phyloP scores from a whole-genome alignment of 2,888 invertebrate genomes.

The Parthenolecanium corni region DNA sequence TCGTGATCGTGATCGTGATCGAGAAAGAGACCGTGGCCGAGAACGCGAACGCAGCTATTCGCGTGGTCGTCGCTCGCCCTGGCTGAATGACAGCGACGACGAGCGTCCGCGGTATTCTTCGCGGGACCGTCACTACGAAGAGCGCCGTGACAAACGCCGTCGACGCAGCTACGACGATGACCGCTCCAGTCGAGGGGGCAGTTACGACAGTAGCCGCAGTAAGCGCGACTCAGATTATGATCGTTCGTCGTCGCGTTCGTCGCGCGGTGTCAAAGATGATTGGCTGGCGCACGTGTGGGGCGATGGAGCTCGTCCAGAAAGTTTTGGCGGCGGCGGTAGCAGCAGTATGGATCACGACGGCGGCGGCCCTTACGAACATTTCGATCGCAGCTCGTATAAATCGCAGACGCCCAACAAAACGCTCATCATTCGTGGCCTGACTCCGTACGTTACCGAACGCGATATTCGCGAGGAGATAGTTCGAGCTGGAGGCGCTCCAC shows the following conservation, averaged over 20 bases:
- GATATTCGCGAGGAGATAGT: slow-evolving; percentile 70
- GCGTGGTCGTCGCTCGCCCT: neutral
- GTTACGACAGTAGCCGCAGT: neutral
- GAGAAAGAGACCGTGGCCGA: neutral
- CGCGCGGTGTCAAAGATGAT: slow-evolving; percentile 5
- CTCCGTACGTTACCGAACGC: slow-evolving; percentile 62
- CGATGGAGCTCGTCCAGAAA: slow-evolving; percentile 4
- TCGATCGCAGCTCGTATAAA: slow-evolving; percentile 39
- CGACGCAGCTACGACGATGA: slow-evolving; percentile 10
- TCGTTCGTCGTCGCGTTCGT: neutral
- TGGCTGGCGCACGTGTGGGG: slow-evolving; percentile 23
- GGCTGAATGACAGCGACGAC: slow-evolving; percentile 13
- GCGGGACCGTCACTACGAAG: slow-evolving; percentile 15
- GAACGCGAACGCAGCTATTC: slow-evolving; percentile 11
- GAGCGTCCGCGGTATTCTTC: slow-evolving; percentile 8
- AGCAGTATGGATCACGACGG: neutral
- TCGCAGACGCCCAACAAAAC: slow-evolving; percentile 54
- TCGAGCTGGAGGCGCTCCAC: slow-evolving; percentile 59
- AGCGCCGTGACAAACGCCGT: neutral
- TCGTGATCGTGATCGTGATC: neutral
- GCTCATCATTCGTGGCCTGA: slow-evolving; percentile 61
- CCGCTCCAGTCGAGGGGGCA: neutral
- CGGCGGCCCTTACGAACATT: slow-evolving; percentile 17
- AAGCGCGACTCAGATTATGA: neutral
- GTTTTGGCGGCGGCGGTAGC: neutral